Evolutionary conservation across 1,140 invertebrate genomes (phyloP).

Genomic region (Tetraneura akinire): DNA sequence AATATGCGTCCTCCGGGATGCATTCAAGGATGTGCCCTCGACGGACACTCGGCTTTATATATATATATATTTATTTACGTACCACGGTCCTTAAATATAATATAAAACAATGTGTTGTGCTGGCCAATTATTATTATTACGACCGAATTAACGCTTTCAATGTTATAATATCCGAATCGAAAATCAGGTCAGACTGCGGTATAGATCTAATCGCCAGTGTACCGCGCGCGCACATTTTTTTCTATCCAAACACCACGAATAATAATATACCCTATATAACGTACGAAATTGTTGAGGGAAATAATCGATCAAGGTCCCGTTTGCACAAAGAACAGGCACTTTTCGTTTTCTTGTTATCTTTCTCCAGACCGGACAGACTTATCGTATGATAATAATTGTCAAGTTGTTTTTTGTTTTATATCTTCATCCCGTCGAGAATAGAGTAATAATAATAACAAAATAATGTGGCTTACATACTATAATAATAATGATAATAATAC

Average conservation of each 20-base stretch:
- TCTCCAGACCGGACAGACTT: no score
- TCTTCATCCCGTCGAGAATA: no score
- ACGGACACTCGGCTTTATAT: neutral
- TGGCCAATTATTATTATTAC: neutral
- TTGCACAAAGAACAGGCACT: neutral
- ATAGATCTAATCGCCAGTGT: no score
- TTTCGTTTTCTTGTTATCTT: no score
- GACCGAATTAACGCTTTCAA: conserved; percentile 39
- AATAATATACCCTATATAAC: no score
- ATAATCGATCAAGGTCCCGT: neutral
- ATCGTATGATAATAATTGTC: no score
- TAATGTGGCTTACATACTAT: no score
- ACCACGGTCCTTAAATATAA: neutral
- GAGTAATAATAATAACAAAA: no score
- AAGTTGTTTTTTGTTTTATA: no score
- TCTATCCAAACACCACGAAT: no score
- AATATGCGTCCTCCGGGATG: neutral
- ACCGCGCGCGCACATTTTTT: no score
- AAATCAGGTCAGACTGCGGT: conserved; percentile 32
- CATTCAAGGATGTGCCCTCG: conserved; percentile 49
- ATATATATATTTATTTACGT: conserved; percentile 16
- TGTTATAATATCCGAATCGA: conserved; percentile 4
- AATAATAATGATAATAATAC: no score
- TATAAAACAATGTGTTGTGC: conserved; percentile 37
- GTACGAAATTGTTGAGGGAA: neutral